phyloP scores from a whole-genome alignment of 2,888 invertebrate genomes.

The Lydus trimaculatus region DNA sequence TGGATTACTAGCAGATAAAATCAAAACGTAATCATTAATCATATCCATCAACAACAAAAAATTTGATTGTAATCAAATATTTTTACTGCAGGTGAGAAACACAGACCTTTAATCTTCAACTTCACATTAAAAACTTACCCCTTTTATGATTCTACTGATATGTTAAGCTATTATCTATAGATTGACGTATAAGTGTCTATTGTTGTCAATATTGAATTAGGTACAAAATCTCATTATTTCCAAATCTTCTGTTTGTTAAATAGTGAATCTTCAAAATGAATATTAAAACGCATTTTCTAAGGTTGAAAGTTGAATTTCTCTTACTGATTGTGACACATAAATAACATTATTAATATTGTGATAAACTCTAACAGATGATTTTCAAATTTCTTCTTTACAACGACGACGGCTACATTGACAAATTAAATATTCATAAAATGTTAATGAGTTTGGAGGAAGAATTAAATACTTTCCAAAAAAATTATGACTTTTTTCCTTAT shows the following conservation, averaged over 20 bases:
- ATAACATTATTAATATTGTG: neutral
- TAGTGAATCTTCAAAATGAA: neutral
- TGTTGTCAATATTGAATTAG: neutral
- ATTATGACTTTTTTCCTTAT: neutral
- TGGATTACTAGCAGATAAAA: neutral
- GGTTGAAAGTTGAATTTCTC: constrained; percentile 7
- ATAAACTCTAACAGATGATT: neutral
- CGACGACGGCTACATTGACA: neutral
- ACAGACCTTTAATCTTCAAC: too few species aligned
- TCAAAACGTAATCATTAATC: neutral
- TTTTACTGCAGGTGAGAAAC: too few species aligned
- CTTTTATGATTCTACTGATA: neutral
- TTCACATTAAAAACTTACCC: too few species aligned
- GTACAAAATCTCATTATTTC: neutral
- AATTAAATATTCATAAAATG: constrained; percentile 15
- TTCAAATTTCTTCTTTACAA: neutral
- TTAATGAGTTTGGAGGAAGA: constrained; percentile 13
- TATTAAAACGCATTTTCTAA: neutral
- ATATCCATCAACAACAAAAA: too few species aligned
- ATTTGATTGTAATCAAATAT: too few species aligned
- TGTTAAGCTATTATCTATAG: too few species aligned
- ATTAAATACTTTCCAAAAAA: constrained; percentile 13
- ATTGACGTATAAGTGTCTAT: neutral
- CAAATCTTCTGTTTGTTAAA: too few species aligned
- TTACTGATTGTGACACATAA: neutral